Conservation (phyloP, 2,113 vertebrate species). For the Himantopus leucocephalus region DNA sequence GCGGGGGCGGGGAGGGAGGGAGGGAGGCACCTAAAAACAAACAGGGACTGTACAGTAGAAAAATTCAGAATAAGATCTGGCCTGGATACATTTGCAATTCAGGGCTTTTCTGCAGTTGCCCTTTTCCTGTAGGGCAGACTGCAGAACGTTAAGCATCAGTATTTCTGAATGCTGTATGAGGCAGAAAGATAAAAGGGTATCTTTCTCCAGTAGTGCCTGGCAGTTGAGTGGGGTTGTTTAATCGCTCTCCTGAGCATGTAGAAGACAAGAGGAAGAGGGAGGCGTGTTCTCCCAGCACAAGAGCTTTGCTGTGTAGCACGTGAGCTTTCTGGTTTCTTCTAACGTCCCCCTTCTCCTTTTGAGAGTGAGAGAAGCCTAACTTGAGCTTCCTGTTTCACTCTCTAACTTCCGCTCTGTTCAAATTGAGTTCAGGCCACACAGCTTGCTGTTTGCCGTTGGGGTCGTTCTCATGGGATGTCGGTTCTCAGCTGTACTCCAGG, state of each 20-base stretch:
- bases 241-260: neutral
- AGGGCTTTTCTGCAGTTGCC: neutral
- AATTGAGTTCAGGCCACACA: neutral
- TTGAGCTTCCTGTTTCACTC: slow-evolving; percentile 51
- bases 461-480: neutral
- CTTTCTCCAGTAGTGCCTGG: neutral
- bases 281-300: neutral
- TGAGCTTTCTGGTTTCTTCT: slow-evolving; percentile 41
- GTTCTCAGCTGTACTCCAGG: slow-evolving; percentile 1
- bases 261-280: neutral
- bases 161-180: neutral
- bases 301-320: neutral
- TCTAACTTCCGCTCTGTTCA: slow-evolving; percentile 42
- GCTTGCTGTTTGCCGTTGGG: neutral
- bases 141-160: neutral
- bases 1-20: neutral
- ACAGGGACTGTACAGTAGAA: neutral
- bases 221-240: neutral
- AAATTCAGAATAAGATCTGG: neutral
- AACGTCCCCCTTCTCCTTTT: neutral
- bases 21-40: neutral
- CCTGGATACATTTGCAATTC: neutral
- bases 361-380: slow-evolving; percentile 13
- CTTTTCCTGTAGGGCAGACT: neutral
- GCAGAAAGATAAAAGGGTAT: neutral